Base-by-base conservation (phyloP, 2,888 invertebrate species). In the Eulithis testata region DNA sequence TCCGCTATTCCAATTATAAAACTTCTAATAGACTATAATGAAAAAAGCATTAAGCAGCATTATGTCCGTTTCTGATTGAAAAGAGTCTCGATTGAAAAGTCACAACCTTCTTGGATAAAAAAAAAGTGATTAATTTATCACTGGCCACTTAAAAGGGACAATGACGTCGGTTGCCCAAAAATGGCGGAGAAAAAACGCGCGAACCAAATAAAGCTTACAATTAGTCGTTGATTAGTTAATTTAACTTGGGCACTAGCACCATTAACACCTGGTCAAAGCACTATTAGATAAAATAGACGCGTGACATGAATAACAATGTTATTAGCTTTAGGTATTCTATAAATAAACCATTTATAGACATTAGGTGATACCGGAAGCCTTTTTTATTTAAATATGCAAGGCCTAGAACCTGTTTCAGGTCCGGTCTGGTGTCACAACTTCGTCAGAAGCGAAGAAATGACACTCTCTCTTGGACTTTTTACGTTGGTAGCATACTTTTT, bases 311-410 rank as follows among this genome's bases (percentile, higher is more conserved):
- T 68, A 4, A 49, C 14, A 47, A 58, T 31, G 31, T 47, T 21
- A 43, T 6, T 50, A 43, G 61, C 59, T 62, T 50, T 37, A 8
- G 55, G 31, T 49, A 45, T 59, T 57, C n/a, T 58, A 59, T 62
- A 62, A 65, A 64, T 68, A 55, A 68, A 62, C 27, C 53, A 63
- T 68, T 60, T 14, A 62, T 60, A 59, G 52, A 44, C 40, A 65
- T 65, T 62, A 58, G 12, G 36, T 11, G 44, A 43, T 50, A 62
- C 44, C 59, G 40, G 52, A 56, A 50, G 43, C 27, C 45, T 57
- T 53, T 63, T 27, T 53, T 37, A 6, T 14, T 12, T 44, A 12
- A 8, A 21, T 12, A n/a, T 47, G 43, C 37, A 27, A 53, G 45
- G 36, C 14, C 14, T 56, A 50, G 21, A 65, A 65, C 60, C 57